Percentiles rank a stretch among this genome's conserved stretches.
These are phyloP conservation scores for Phasianus colchicus DNA, from an alignment of 2,113 vertebrate species.

Conservation along the genomic window DNA sequence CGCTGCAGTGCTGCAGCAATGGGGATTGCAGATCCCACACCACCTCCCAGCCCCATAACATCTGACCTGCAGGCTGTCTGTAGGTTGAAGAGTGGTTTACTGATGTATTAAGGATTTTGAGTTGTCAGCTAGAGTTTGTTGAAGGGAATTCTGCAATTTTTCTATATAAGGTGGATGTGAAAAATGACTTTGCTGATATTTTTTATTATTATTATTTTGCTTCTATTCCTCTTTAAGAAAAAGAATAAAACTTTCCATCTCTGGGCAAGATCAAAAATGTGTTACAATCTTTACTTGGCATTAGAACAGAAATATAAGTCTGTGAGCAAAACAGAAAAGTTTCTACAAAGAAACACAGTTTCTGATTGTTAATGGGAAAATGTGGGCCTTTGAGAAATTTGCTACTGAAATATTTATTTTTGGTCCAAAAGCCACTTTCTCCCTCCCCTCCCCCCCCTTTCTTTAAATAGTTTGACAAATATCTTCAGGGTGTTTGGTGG, in stretches of 20 bases:
- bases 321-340: not conserved
- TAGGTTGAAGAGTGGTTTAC: not conserved
- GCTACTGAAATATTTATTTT: not conserved
- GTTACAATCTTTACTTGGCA: not conserved
- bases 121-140: not conserved
- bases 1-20: not conserved
- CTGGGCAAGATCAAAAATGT: not conserved
- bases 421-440: not conserved
- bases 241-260: not conserved
- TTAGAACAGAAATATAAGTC: not conserved
- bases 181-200: not conserved
- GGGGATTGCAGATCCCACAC: not conserved
- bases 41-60: rapidly evolving
- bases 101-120: not conserved
- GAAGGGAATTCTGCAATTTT: not conserved
- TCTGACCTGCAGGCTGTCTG: not conserved
- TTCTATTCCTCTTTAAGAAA: too few species aligned
- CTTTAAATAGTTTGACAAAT: not conserved
- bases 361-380: not conserved
- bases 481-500: not conserved
- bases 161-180: not conserved
- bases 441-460: too few species aligned
- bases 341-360: not conserved
- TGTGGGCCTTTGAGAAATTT: rapidly evolving
- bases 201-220: too few species aligned